Evolutionary conservation across 1,140 invertebrate species (phyloP).

Genomic region (Drosophila biarmipes): DNA sequence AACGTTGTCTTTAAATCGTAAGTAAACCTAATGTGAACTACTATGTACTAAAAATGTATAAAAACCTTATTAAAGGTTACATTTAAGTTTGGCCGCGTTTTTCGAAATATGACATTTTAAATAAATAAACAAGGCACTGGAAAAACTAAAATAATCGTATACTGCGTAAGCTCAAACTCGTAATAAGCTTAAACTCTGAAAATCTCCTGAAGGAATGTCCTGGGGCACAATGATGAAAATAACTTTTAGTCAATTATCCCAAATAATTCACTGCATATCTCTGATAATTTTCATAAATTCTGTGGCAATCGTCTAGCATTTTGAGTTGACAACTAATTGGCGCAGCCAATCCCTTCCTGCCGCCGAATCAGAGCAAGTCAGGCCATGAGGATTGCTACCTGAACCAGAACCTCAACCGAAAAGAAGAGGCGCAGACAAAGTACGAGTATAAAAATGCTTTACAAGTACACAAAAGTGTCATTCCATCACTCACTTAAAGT

Average conservation of each 20-base stretch:
- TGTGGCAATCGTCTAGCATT: conserved; percentile 47
- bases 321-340: conserved; percentile 69
- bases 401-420: conserved; percentile 1
- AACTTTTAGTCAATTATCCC: conserved; percentile 55
- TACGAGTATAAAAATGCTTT: conserved; percentile 79
- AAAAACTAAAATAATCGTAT: no score
- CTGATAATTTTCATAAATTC: conserved; percentile 77
- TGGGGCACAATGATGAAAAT: conserved; percentile 28
- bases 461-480: conserved; percentile 84
- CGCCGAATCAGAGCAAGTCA: conserved; percentile 52
- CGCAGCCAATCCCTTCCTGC: conserved; percentile 6
- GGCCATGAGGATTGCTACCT: conserved; percentile 51
- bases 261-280: conserved; percentile 61
- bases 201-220: conserved; percentile 2
- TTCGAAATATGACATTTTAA: no score
- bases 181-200: background rate
- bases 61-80: no score
- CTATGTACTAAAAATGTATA: no score
- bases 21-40: no score
- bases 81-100: no score
- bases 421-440: conserved; percentile 23
- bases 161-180: no score
- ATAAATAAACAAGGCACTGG: no score
- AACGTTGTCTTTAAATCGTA: no score
- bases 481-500: conserved; percentile 84